A percentile compares a stretch with the other conserved stretches of the same genome.
phyloP scores from a whole-genome alignment of 2,797 vertebrate species.

The Babyrousa celebensis region DNA sequence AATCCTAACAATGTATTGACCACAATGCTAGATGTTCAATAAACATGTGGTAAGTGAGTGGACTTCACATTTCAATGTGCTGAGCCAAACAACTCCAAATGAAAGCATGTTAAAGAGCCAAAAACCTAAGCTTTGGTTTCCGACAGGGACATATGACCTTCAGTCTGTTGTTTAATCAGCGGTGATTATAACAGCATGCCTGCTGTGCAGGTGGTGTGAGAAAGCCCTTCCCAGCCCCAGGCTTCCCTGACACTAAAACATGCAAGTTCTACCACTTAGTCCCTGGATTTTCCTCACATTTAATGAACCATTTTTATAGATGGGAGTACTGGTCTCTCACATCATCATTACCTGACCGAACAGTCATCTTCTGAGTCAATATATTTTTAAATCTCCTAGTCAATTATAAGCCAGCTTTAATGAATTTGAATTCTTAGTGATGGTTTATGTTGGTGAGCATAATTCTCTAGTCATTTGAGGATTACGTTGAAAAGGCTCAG shows the following conservation, averaged over 20 bases:
- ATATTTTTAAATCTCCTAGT: not conserved
- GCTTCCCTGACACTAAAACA: not conserved
- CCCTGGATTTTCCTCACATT: not conserved
- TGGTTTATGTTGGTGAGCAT: not conserved
- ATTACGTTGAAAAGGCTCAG: not conserved
- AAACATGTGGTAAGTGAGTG: slow-evolving; percentile 25
- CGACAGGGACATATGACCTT: not conserved
- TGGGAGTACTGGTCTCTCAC: not conserved
- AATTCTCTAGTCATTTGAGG: not conserved
- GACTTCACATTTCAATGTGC: not conserved
- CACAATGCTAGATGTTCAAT: not conserved
- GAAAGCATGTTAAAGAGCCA: not conserved
- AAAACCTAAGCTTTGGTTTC: slow-evolving; percentile 5
- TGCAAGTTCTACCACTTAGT: not conserved
- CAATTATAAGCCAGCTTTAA: slow-evolving; percentile 50
- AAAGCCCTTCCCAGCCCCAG: not conserved
- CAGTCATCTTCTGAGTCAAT: slow-evolving; percentile 35
- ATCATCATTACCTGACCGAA: slow-evolving; percentile 46
- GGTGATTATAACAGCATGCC: not conserved
- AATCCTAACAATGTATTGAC: not conserved
- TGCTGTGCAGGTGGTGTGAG: not conserved
- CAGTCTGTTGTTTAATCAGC: not conserved
- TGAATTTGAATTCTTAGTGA: slow-evolving; percentile 10
- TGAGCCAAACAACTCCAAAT: not conserved
- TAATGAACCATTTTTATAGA: not conserved